Percentiles rank a stretch among this genome's conserved stretches.
Evolutionary conservation across 1,140 invertebrate genomes (phyloP).

Genomic region (Wasmannia auropunctata): DNA sequence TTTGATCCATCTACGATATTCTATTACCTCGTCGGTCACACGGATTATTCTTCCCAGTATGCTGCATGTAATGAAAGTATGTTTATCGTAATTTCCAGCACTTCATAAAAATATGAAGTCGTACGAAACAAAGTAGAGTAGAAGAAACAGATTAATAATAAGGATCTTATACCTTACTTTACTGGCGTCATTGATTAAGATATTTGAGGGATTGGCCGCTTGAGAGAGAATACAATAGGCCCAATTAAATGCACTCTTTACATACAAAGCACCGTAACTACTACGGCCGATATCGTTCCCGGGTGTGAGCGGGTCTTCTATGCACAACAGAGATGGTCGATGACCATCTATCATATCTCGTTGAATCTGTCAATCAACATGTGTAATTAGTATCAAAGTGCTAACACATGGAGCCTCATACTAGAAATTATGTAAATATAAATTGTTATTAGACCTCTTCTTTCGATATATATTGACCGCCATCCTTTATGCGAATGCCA

Average conservation of each 20-base stretch:
- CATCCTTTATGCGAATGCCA: conserved; percentile 97
- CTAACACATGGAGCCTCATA: background rate
- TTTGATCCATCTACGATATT: conserved; percentile 93
- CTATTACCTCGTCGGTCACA: conserved; percentile 97
- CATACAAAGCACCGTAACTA: conserved; percentile 96
- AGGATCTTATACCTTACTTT: conserved; percentile 83
- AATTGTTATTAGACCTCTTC: conserved; percentile 89
- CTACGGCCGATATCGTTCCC: conserved; percentile 98
- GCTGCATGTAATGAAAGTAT: conserved; percentile 82
- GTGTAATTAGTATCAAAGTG: background rate
- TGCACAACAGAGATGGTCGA: conserved; percentile 96
- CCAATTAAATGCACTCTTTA: conserved; percentile 98
- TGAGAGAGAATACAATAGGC: conserved; percentile 95
- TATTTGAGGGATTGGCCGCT: conserved; percentile 90
- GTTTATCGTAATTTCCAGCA: conserved; percentile 12
- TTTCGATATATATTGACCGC: conserved; percentile 97
- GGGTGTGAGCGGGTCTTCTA: conserved; percentile 98
- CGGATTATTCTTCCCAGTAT: conserved; percentile 96
- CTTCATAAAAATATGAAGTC: background rate
- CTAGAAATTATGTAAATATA: conserved; percentile 10
- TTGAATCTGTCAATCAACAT: conserved; percentile 86
- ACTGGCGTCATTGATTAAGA: conserved; percentile 86
- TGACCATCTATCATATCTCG: conserved; percentile 97
- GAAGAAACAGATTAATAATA: background rate
- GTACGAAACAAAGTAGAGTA: background rate